Evolutionary conservation across 2,797 vertebrate genomes (phyloP), one percentile per base, ranked within the genome.

Genomic region (Pempheris klunzingeri): DNA sequence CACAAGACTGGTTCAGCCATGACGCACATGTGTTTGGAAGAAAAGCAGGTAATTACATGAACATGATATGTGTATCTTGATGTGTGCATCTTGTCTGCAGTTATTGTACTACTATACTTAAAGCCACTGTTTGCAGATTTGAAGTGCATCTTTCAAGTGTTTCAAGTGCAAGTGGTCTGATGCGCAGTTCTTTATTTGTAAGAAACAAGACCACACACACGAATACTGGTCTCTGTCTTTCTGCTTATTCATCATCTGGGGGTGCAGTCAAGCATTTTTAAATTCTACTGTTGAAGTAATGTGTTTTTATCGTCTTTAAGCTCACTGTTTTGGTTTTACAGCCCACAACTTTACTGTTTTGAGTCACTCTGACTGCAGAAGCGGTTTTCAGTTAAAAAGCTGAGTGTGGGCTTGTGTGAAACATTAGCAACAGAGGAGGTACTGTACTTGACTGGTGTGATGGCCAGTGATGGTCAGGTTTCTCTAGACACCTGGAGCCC

Each of bases 21-120:
- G 93, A 91, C 74, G 17, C 93, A 94, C 80, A 68, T 30, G 85
- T 47, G 69, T 72, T 77, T 94, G 91, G 91, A 88, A 77, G 83
- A 64, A 3, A 87, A 54, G 49, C 79, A 94, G 93, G 93, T 94
- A 92, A 90, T 53, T 20, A 32, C 28, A 55, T 7, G 10, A 55
- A 24, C 20, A 24, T 49, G n/a, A 20, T 9, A 39, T 67, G 14
- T 74, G 24, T 54, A 1, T 50, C 24, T 36, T 80, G 22, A 2
- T n/a, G n/a, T 67, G 14, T 74, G 24, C 50, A 1, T 50, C 24
- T 36, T 80, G 22, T 1, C 15, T 49, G 4, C 2, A 13, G 50
- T 57, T 61, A n/a, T 22, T 60, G 30, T 53, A n/a, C n/a, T 49
- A 14, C 9, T 59, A 8, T 39, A 44, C 28, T 53, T 36, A 5